Evolutionary conservation across 1,140 invertebrate genomes (phyloP).

Genomic region (Phenacoccus solenopsis): DNA sequence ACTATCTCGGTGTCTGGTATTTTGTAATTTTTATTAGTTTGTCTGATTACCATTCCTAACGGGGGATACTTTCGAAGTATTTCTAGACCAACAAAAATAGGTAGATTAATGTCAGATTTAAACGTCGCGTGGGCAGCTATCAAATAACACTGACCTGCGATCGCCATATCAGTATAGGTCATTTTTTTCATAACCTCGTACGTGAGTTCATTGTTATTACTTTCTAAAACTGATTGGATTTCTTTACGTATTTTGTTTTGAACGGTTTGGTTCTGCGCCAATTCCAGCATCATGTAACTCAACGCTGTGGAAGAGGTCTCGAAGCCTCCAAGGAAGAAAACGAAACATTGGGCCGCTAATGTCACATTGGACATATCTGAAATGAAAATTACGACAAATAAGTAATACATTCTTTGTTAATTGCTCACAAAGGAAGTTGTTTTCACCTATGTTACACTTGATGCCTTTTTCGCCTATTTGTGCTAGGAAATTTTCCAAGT

Average conservation of each 20-base stretch:
- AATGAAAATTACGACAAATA: too few species aligned
- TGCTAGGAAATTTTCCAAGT: too few species aligned
- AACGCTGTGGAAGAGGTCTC: slow-evolving; percentile 23
- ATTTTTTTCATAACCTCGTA: slow-evolving; percentile 30
- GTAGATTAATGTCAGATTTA: slow-evolving; percentile 45
- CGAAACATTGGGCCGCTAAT: slow-evolving; percentile 36
- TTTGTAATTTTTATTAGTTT: slow-evolving; percentile 38
- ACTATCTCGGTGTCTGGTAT: slow-evolving; percentile 36
- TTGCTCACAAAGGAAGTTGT: too few species aligned
- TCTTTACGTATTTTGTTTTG: slow-evolving; percentile 23
- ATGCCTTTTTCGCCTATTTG: background rate
- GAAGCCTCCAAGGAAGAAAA: slow-evolving; percentile 25
- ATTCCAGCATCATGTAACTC: slow-evolving; percentile 23
- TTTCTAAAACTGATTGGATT: slow-evolving; percentile 22
- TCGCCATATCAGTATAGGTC: slow-evolving; percentile 33
- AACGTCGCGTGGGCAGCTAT: background rate
- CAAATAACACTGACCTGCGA: too few species aligned
- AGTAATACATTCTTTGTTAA: too few species aligned
- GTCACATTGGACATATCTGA: slow-evolving; percentile 33
- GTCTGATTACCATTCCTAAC: slow-evolving; percentile 37
- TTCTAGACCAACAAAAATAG: too few species aligned
- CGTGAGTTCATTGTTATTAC: too few species aligned
- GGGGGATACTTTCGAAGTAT: slow-evolving; percentile 32
- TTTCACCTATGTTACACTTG: too few species aligned
- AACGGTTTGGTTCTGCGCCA: slow-evolving; percentile 23